Percentiles rank a stretch among this genome's conserved stretches.
phyloP scores from a whole-genome alignment of 2,113 vertebrate genomes.

The Phasianus colchicus region DNA sequence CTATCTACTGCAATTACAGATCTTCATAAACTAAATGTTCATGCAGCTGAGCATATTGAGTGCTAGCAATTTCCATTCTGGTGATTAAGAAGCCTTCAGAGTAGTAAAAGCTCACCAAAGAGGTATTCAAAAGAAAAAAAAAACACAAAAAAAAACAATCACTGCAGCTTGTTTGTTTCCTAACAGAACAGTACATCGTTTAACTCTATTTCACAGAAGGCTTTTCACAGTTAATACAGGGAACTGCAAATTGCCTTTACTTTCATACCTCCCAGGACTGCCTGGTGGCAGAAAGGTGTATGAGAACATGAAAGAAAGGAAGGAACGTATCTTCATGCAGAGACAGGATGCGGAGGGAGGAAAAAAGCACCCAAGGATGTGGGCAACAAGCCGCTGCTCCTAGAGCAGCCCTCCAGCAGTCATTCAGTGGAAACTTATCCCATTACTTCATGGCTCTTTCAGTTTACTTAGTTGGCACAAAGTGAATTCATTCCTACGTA shows the following conservation, averaged over 20 bases:
- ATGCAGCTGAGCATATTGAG: neutral
- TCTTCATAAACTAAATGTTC: neutral
- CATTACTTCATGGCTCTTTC: neutral
- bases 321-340: neutral
- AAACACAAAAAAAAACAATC: neutral
- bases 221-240: neutral
- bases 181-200: neutral
- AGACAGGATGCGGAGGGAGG: neutral
- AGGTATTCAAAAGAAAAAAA: neutral
- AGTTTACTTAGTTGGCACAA: neutral
- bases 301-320: neutral
- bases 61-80: neutral
- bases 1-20: neutral
- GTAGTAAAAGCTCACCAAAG: neutral
- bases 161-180: neutral
- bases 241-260: neutral
- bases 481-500: neutral
- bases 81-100: neutral
- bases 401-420: neutral
- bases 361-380: neutral
- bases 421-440: neutral
- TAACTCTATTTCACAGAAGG: neutral
- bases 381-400: neutral
- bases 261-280: neutral
- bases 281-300: neutral